These are phyloP conservation scores for Platynereis dumerilii DNA, from an alignment of 2,888 invertebrate species.

Conservation along the genomic window DNA sequence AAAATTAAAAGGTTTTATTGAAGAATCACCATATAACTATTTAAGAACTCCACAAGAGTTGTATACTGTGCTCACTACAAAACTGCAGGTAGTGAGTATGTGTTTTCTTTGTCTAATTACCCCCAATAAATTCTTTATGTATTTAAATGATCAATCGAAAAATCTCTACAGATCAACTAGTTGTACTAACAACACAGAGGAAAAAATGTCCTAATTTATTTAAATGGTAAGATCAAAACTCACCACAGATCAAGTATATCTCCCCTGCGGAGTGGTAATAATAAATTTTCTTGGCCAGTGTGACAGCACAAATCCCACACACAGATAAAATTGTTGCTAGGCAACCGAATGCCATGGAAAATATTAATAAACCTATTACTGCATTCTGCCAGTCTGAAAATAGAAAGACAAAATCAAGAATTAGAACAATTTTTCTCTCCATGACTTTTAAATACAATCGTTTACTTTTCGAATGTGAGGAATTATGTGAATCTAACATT, in stretches of 20 bases:
- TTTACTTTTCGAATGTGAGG: background rate
- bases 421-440: background rate
- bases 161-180: too few species aligned
- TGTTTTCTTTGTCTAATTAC: too few species aligned
- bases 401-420: background rate
- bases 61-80: too few species aligned
- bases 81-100: too few species aligned
- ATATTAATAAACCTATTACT: slow-evolving; percentile 60
- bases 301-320: slow-evolving; percentile 56
- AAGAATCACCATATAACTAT: too few species aligned
- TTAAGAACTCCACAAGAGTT: too few species aligned
- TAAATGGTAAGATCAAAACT: too few species aligned
- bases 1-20: too few species aligned
- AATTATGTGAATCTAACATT: background rate
- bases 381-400: slow-evolving; percentile 60
- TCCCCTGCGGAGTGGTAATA: slow-evolving; percentile 64
- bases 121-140: too few species aligned
- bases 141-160: too few species aligned
- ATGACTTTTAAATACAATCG: background rate
- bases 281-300: slow-evolving; percentile 61
- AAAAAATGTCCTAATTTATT: too few species aligned
- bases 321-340: slow-evolving; percentile 59
- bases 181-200: too few species aligned
- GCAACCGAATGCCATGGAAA: slow-evolving; percentile 58
- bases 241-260: slow-evolving; percentile 62